Evolutionary conservation across 2,888 invertebrate genomes (phyloP).

Genomic region (Monochamus alternatus): DNA sequence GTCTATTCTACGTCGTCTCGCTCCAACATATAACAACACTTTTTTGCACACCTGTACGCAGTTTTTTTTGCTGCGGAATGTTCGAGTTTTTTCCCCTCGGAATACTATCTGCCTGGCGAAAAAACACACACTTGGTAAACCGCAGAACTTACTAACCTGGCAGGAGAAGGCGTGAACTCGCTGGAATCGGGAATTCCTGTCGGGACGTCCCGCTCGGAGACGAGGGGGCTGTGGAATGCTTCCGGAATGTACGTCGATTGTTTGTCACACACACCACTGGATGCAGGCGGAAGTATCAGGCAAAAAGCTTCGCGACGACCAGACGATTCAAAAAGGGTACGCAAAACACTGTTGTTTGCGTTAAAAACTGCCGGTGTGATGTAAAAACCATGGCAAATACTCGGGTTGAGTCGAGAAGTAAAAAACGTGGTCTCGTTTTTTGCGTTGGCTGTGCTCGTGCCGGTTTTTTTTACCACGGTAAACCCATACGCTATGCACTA

Average conservation of each 20-base stretch:
- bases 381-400: conserved; percentile 52
- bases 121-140: conserved; percentile 21
- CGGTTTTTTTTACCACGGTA: conserved; percentile 55
- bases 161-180: background rate
- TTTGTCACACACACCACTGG: conserved; percentile 32
- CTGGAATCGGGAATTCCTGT: background rate
- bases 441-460: conserved; percentile 49
- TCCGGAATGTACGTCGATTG: conserved; percentile 29
- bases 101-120: background rate
- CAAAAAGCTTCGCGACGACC: conserved; percentile 43
- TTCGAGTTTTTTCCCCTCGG: background rate
- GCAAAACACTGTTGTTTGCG: conserved; percentile 43
- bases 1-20: conserved; percentile 24
- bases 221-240: conserved; percentile 14
- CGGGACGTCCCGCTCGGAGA: background rate
- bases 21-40: conserved; percentile 17
- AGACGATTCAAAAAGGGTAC: conserved; percentile 39
- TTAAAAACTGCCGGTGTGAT: conserved; percentile 41
- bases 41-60: conserved; percentile 22
- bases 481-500: conserved; percentile 55
- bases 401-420: conserved; percentile 43
- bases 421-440: conserved; percentile 50
- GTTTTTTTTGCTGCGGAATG: conserved; percentile 21
- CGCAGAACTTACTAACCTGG: background rate
- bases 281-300: conserved; percentile 36